Percentiles rank a stretch among this genome's conserved stretches.
Conservation (phyloP, 1,140 invertebrate genomes). For the Drosophila saltans region DNA sequence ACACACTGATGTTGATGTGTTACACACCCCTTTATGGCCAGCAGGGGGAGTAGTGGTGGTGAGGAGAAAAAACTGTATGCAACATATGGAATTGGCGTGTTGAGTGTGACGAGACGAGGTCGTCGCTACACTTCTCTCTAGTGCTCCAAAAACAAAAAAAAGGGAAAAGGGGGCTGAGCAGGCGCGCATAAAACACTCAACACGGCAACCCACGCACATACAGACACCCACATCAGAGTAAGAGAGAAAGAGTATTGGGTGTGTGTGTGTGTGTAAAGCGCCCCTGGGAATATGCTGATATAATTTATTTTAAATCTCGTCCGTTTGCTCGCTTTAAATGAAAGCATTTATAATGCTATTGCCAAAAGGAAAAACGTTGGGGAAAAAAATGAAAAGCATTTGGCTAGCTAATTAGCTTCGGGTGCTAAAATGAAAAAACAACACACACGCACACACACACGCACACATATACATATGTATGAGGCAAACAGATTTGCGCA, state of each 20-base stretch:
- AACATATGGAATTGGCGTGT: constrained; percentile 81
- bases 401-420: constrained; percentile 70
- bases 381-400: constrained; percentile 45
- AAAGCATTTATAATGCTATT: constrained; percentile 59
- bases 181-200: constrained; percentile 55
- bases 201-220: constrained; percentile 39
- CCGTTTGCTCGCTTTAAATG: constrained; percentile 69
- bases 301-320: constrained; percentile 82
- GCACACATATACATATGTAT: not conserved
- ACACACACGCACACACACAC: not conserved
- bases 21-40: constrained; percentile 30
- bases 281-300: constrained; percentile 78
- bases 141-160: constrained; percentile 47
- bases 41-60: constrained; percentile 2
- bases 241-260: constrained; percentile 7
- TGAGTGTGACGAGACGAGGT: constrained; percentile 73
- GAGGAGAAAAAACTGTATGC: constrained; percentile 40
- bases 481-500: not conserved
- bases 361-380: constrained; percentile 34
- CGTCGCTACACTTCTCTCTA: constrained; percentile 26
- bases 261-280: constrained; percentile 55
- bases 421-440: constrained; percentile 11
- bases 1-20: constrained; percentile 27
- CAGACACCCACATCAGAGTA: constrained; percentile 36
- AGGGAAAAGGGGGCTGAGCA: not conserved